Percentiles rank a stretch among this genome's conserved stretches.
Conservation (phyloP, 92 coral and sea anemone species). For the Epizoanthus scotinus region DNA sequence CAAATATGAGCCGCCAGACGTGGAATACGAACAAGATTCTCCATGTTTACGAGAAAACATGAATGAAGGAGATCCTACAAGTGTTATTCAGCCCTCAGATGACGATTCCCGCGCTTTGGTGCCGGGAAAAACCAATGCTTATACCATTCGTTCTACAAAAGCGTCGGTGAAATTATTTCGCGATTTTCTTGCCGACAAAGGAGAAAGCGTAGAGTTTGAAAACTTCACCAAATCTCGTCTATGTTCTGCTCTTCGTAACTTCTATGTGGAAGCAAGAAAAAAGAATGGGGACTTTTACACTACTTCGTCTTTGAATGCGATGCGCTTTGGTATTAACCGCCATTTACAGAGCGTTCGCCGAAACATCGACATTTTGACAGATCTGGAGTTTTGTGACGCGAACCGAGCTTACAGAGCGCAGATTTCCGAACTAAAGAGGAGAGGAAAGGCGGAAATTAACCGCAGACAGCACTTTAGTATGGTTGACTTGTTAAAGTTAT, state of each 20-base stretch:
- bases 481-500: conserved; percentile 79
- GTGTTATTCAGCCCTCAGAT: conserved; percentile 63
- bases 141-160: conserved; percentile 82
- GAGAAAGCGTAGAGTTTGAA: conserved; percentile 72
- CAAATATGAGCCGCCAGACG: conserved; percentile 42
- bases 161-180: conserved; percentile 85
- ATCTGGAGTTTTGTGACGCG: conserved; percentile 78
- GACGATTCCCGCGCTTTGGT: conserved; percentile 72
- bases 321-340: conserved; percentile 92
- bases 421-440: conserved; percentile 76
- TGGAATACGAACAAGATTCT: conserved; percentile 37
- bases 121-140: conserved; percentile 77
- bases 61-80: conserved; percentile 57
- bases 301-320: conserved; percentile 83
- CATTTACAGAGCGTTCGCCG: conserved; percentile 78
- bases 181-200: conserved; percentile 86
- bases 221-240: conserved; percentile 64
- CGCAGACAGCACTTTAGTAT: conserved; percentile 73
- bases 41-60: conserved; percentile 36
- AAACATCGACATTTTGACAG: conserved; percentile 84
- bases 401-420: conserved; percentile 83
- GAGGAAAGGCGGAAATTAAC: conserved; percentile 81
- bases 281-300: conserved; percentile 93
- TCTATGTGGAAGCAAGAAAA: conserved; percentile 93
- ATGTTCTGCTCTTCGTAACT: conserved; percentile 71